Evolutionary conservation across 2,797 vertebrate genomes (phyloP).

Genomic region (Eleutherodactylus coqui): DNA sequence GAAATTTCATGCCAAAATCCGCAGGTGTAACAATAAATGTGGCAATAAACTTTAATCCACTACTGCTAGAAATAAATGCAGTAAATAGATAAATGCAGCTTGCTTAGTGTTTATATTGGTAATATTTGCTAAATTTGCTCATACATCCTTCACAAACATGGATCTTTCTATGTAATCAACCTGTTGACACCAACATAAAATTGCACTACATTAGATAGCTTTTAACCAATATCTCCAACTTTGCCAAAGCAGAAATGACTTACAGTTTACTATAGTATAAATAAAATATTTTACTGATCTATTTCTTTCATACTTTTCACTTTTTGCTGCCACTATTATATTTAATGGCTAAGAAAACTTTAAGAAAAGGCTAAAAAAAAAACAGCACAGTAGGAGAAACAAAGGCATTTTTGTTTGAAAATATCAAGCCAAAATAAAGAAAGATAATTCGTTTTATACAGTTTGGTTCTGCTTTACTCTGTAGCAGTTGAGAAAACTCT

Average conservation of each 20-base stretch:
- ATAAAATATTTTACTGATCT: not conserved
- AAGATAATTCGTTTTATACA: constrained; percentile 21
- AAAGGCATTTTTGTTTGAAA: constrained; percentile 13
- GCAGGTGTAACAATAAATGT: no score
- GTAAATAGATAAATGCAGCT: no score
- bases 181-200: not conserved
- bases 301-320: not conserved
- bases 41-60: no score
- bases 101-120: no score
- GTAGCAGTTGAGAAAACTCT: constrained; percentile 20
- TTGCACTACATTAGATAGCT: not conserved
- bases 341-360: not conserved
- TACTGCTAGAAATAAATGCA: no score
- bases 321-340: not conserved
- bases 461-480: constrained; percentile 10
- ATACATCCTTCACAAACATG: not conserved
- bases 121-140: no score
- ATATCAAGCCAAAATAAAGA: constrained; percentile 25
- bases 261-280: not conserved
- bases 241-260: not conserved
- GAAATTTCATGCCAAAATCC: no score
- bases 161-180: not conserved
- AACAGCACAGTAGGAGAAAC: not conserved
- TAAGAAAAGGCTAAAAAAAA: not conserved
- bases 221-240: not conserved